Conservation (phyloP, 1,140 invertebrate species). For the Aphelenchoides fujianensis region DNA sequence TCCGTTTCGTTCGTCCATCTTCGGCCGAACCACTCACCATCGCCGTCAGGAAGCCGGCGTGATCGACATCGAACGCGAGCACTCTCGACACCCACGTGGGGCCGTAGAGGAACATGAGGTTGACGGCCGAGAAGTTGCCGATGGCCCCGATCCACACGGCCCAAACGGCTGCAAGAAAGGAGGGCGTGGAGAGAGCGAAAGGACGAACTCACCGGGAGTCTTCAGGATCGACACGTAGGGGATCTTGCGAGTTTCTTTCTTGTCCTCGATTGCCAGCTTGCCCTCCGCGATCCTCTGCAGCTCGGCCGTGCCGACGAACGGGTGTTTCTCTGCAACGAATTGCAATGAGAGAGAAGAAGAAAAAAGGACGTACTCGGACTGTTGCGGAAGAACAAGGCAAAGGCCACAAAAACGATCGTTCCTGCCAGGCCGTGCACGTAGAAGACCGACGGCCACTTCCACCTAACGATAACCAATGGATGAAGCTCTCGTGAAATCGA, state of each 20-base stretch:
- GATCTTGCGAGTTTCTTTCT: conserved; percentile 32
- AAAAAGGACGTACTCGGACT: conserved; percentile 25
- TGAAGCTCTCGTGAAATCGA: no score
- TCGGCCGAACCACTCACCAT: no score
- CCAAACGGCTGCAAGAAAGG: conserved; percentile 36
- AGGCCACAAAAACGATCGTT: conserved; percentile 30
- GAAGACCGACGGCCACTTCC: conserved; percentile 32
- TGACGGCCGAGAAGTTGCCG: conserved; percentile 34
- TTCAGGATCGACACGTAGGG: conserved; percentile 39
- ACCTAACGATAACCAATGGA: no score
- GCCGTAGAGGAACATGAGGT: conserved; percentile 37
- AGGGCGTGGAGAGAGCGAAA: no score
- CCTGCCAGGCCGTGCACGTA: conserved; percentile 27
- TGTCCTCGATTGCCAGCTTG: conserved; percentile 21
- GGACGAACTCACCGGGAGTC: no score
- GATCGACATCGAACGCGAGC: conserved; percentile 27
- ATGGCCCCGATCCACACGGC: conserved; percentile 39
- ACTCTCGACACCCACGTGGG: conserved; percentile 32
- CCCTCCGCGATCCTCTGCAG: conserved; percentile 35
- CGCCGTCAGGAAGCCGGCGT: conserved; percentile 34
- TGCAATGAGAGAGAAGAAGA: no score
- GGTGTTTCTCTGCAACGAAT: conserved; percentile 36
- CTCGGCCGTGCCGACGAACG: conserved; percentile 36
- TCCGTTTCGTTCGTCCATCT: no score
- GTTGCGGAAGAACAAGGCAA: conserved; percentile 39